Evolutionary conservation across 2,797 vertebrate species (phyloP).

Genomic region (Xiphophorus birchmanni): DNA sequence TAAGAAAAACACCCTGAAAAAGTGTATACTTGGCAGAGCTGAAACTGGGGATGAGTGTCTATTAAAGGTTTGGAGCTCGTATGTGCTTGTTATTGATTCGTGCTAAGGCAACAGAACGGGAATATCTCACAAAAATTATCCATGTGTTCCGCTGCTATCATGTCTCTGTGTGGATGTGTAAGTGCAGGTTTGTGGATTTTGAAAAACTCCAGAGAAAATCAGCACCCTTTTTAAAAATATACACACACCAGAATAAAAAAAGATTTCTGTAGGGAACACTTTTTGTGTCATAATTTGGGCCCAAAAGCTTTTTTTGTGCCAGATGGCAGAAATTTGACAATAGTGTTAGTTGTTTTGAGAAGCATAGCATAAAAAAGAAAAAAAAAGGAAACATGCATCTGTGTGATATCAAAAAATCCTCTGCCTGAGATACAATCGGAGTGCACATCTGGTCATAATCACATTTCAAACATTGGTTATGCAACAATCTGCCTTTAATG

Average conservation of each 20-base stretch:
- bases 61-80: slow-evolving; percentile 54
- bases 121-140: slow-evolving; percentile 57
- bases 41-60: slow-evolving; percentile 57
- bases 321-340: slow-evolving; percentile 54
- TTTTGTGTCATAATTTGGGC: slow-evolving; percentile 17
- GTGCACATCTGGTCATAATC: slow-evolving; percentile 80
- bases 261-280: slow-evolving; percentile 7
- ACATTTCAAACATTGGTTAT: slow-evolving; percentile 78
- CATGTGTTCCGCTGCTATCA: slow-evolving; percentile 17
- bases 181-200: slow-evolving; percentile 1
- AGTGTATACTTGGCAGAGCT: slow-evolving; percentile 39
- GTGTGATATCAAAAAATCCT: slow-evolving; percentile 74
- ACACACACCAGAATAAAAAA: slow-evolving; percentile 1
- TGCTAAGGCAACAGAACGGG: slow-evolving; percentile 52
- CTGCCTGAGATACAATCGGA: slow-evolving; percentile 71
- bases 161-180: slow-evolving; percentile 25
- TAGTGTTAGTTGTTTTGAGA: slow-evolving; percentile 43
- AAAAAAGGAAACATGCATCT: slow-evolving; percentile 68
- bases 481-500: slow-evolving; percentile 76
- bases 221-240: background rate
- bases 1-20: slow-evolving; percentile 65
- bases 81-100: slow-evolving; percentile 72
- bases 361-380: slow-evolving; percentile 59
- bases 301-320: slow-evolving; percentile 44
- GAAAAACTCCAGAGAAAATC: slow-evolving; percentile 11